Percentiles rank a stretch among this genome's conserved stretches.
Conservation (phyloP, 2,113 vertebrate genomes). For the Puffinus mauretanicus region DNA sequence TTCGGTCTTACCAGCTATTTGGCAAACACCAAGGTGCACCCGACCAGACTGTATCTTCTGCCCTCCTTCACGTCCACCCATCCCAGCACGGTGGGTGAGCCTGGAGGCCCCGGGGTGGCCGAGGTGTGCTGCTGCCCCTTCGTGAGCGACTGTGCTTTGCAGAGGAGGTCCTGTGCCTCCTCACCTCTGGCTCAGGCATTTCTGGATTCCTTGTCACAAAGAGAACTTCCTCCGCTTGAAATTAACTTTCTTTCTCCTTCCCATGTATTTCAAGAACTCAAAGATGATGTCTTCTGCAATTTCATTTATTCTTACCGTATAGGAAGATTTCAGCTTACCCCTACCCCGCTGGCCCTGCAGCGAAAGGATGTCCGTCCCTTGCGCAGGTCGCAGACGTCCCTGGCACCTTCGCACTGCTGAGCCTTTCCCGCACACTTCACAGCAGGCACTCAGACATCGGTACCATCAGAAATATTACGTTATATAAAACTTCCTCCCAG, state of each 20-base stretch:
- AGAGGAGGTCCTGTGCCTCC: neutral
- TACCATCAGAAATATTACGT: neutral
- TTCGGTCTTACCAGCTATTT: neutral
- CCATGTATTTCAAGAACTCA: neutral
- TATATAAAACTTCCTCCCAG: neutral
- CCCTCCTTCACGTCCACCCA: neutral
- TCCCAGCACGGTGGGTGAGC: neutral
- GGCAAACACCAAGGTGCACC: neutral
- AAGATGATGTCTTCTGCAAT: neutral
- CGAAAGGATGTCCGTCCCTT: neutral
- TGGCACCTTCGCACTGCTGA: neutral
- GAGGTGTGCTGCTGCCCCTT: neutral
- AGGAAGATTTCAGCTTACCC: neutral
- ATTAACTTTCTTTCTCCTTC: neutral
- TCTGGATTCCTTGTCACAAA: neutral
- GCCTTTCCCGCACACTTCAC: neutral
- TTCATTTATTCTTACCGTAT: neutral
- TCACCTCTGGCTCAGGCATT: neutral
- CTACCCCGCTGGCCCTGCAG: neutral
- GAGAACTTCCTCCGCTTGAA: neutral
- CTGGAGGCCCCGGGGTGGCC: accelerated
- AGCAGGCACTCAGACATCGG: neutral
- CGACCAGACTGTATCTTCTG: neutral
- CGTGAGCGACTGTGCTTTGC: neutral
- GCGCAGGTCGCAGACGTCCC: neutral